A percentile compares a stretch with the other conserved stretches of the same genome.
phyloP scores from a whole-genome alignment of 1,140 invertebrate species.

The Chironomus tepperi region DNA sequence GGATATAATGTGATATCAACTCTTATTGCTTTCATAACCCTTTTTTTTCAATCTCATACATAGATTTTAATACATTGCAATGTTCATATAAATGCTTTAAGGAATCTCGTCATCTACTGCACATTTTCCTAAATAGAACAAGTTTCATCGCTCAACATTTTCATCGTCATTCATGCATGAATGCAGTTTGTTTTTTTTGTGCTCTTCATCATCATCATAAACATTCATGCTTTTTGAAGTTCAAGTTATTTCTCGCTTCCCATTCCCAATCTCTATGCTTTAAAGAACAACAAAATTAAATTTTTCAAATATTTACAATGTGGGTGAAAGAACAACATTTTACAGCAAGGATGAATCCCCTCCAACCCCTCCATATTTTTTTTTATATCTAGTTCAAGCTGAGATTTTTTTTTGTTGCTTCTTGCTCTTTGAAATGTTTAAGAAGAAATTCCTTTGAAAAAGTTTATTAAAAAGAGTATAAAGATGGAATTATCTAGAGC shows the following conservation, averaged over 20 bases:
- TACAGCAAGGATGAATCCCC: neutral
- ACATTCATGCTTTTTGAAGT: no score
- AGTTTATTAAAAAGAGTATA: neutral
- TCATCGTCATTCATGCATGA: neutral
- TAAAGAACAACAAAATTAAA: slow-evolving; percentile 10
- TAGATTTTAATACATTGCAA: neutral
- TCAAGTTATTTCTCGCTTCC: neutral
- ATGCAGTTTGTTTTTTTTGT: neutral
- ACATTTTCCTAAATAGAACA: neutral
- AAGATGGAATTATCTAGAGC: neutral
- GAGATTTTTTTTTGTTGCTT: neutral
- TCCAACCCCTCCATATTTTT: neutral
- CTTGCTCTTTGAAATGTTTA: no score
- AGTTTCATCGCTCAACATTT: neutral
- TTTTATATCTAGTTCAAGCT: neutral
- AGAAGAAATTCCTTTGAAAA: no score
- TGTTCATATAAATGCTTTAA: no score
- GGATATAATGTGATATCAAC: neutral
- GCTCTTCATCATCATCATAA: no score
- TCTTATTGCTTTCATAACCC: slow-evolving; percentile 8
- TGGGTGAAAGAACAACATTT: neutral
- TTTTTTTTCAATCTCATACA: neutral
- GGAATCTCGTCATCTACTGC: neutral
- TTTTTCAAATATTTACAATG: slow-evolving; percentile 9
- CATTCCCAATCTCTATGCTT: neutral